Evolutionary conservation across 2,888 invertebrate genomes (phyloP).

Genomic region (Gymnoscelis rufifasciata): DNA sequence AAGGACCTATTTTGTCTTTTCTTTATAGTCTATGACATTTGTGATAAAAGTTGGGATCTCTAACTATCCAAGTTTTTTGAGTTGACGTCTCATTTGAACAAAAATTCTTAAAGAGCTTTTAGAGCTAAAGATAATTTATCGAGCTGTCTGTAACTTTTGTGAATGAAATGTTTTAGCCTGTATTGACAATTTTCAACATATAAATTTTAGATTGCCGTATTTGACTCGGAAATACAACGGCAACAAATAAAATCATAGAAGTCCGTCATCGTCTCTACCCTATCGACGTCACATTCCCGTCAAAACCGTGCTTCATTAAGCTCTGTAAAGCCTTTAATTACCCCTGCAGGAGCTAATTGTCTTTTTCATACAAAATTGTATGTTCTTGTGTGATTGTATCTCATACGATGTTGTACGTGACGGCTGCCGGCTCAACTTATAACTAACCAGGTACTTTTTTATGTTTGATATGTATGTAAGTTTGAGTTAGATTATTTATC

Average conservation of each 20-base stretch:
- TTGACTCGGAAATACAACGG: not conserved
- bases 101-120: no score
- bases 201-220: no score
- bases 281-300: not conserved
- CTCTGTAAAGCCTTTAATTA: slow-evolving; percentile 15
- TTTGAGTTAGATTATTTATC: slow-evolving; percentile 13
- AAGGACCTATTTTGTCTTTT: no score
- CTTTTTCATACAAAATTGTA: slow-evolving; percentile 15
- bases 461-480: slow-evolving; percentile 6
- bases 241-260: not conserved
- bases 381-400: slow-evolving; percentile 18
- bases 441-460: slow-evolving; percentile 13
- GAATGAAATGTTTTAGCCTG: no score
- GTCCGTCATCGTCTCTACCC: not conserved
- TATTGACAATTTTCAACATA: no score
- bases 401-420: slow-evolving; percentile 15
- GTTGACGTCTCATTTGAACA: no score
- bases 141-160: no score
- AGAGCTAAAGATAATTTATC: no score
- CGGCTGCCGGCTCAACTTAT: slow-evolving; percentile 3
- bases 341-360: slow-evolving; percentile 11
- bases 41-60: no score
- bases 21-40: no score
- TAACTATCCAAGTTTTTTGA: no score
- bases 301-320: slow-evolving; percentile 11